Base-by-base conservation (phyloP, 2,797 vertebrate genomes). In the Buceros bicornis region DNA sequence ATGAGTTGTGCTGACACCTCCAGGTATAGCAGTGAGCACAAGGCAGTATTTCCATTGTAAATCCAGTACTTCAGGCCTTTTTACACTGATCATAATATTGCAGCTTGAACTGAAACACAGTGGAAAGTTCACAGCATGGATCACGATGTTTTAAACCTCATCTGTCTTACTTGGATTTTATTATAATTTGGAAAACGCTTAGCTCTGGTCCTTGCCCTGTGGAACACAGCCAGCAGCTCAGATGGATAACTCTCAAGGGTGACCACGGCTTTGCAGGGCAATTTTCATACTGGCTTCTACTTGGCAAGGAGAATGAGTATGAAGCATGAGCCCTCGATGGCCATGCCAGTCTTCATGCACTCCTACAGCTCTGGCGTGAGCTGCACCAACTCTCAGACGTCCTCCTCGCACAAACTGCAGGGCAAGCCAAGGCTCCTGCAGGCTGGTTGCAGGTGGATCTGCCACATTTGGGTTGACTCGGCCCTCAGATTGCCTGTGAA, bases 101-200 rank as follows among this genome's bases (percentile, higher is more conserved):
- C 11, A 2, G 17, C 26, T 82, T 67, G 48, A 84, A 69, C 70
- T 80, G 56, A 90, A 90, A 61, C 48, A 21, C 17, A 57, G 78
- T 29, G 53, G 48, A 82, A 90, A 94, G 83, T 87, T 90, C 92
- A 84, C 50, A 88, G 65, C 19, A 21, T 31, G 35, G 81, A 95
- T 77, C 71, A 77, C 57, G 64, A 25, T 37, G 26, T 77, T 95
- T 87, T 40, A 84, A 94, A 87, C 42, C 64, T 94, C 85, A 82
- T 96, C 50, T 37, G 31, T 94, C 87, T 95, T 88, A 29, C 62
- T 69, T 35, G 58, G 22, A n/a, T 85, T 96, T 94, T 96, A 69
- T 69, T 93, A 70, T 64, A 77, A 94, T 84, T 95, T 94, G 64
- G 95, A 95, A 94, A 95, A 95, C 29, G 86, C 80, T 92, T 71